Conservation (phyloP, 2,888 invertebrate species). For the Octonoba sinensis region DNA sequence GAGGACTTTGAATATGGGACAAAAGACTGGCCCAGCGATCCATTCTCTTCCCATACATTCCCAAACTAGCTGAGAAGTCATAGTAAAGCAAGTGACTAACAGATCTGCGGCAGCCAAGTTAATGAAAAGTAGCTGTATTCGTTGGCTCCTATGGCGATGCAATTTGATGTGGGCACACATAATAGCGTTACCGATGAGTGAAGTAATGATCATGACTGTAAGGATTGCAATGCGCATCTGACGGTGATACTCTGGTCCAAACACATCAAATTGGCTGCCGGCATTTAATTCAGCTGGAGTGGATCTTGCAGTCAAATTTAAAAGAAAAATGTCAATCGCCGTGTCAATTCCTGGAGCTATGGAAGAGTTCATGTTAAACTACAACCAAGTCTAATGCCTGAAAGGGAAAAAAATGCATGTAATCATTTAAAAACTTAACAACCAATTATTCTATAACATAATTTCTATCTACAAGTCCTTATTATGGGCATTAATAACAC, state of each 20-base stretch:
- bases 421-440: too few species aligned
- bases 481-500: too few species aligned
- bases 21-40: conserved; percentile 70
- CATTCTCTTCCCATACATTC: conserved; percentile 69
- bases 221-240: conserved; percentile 36
- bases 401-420: too few species aligned
- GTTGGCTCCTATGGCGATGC: background rate
- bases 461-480: too few species aligned
- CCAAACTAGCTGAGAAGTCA: conserved; percentile 70
- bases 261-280: conserved; percentile 4
- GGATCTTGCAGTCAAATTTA: background rate
- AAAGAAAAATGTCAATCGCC: too few species aligned
- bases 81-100: conserved; percentile 69
- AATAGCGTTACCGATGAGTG: conserved; percentile 41
- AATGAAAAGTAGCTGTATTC: conserved; percentile 68
- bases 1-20: conserved; percentile 70
- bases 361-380: too few species aligned
- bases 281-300: background rate
- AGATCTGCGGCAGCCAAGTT: conserved; percentile 71
- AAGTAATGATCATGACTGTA: conserved; percentile 34
- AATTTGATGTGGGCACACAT: conserved; percentile 26
- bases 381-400: too few species aligned
- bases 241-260: conserved; percentile 55
- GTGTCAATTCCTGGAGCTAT: too few species aligned
- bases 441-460: too few species aligned